These are phyloP conservation scores for Drosophila gunungcola DNA, from an alignment of 1,140 invertebrate species.

Conservation along the genomic window DNA sequence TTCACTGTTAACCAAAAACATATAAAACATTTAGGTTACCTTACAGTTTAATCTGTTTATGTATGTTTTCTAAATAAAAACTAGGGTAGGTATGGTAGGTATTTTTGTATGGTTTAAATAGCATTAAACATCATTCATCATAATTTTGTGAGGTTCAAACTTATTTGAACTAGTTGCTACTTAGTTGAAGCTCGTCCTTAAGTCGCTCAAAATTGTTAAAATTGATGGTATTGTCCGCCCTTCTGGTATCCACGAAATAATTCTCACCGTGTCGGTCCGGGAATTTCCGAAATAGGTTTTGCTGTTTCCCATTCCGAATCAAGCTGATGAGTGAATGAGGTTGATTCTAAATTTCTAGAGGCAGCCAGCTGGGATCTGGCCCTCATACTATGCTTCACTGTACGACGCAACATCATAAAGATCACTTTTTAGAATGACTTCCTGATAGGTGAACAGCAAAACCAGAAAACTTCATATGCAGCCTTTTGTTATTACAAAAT, in stretches of 20 bases:
- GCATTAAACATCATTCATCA: no score
- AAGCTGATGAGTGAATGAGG: constrained; percentile 31
- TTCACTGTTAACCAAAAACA: no score
- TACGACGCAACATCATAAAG: constrained; percentile 6
- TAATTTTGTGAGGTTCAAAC: no score
- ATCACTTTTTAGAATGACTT: constrained; percentile 1
- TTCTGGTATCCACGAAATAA: constrained; percentile 55
- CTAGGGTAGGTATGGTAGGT: no score
- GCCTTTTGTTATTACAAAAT: constrained; percentile 18
- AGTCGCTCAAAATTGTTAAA: no score
- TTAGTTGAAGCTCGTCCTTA: no score
- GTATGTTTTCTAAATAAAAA: no score
- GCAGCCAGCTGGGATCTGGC: constrained; percentile 21
- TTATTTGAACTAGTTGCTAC: no score
- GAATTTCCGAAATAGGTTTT: constrained; percentile 43
- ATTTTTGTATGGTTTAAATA: no score
- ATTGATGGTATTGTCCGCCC: constrained; percentile 52
- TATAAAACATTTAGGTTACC: no score
- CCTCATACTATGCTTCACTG: constrained; percentile 5
- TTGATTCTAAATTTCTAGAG: background rate
- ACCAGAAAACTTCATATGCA: background rate
- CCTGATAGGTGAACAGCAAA: background rate
- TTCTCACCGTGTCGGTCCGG: constrained; percentile 59
- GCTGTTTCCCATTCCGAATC: constrained; percentile 56
- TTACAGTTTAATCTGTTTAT: no score